Evolutionary conservation across 2,113 vertebrate species (phyloP).

Genomic region (Lates calcarifer): DNA sequence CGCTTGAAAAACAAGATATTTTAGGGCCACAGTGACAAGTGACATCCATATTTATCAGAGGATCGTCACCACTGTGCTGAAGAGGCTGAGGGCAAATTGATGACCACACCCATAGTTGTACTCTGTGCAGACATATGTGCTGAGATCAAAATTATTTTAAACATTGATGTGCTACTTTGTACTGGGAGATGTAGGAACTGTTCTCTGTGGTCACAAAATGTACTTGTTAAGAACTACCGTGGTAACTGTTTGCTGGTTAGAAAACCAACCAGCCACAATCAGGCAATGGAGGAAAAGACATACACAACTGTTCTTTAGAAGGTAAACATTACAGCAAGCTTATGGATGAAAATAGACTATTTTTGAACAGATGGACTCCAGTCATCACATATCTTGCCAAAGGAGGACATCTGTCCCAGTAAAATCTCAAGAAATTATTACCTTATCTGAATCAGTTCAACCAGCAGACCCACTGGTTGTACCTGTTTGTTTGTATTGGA

Average conservation of each 20-base stretch:
- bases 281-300: not conserved
- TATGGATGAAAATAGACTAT: not conserved
- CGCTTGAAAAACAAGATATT: conserved; percentile 2
- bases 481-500: not conserved
- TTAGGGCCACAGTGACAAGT: not conserved
- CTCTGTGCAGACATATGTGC: not conserved
- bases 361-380: conserved; percentile 22
- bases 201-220: not conserved
- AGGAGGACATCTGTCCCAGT: not conserved
- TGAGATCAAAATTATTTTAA: not conserved
- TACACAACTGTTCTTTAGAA: not conserved
- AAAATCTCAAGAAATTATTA: not conserved
- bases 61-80: not conserved
- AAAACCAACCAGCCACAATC: not conserved
- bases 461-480: not conserved
- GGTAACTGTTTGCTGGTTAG: not conserved
- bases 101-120: too few species aligned
- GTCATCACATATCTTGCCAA: not conserved
- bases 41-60: not conserved
- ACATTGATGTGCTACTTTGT: not conserved
- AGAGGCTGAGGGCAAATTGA: not conserved
- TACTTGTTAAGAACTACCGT: not conserved
- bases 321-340: not conserved
- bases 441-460: not conserved
- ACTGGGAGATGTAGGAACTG: not conserved